phyloP scores from a whole-genome alignment of 2,888 invertebrate genomes.

The Phoronis australis region DNA sequence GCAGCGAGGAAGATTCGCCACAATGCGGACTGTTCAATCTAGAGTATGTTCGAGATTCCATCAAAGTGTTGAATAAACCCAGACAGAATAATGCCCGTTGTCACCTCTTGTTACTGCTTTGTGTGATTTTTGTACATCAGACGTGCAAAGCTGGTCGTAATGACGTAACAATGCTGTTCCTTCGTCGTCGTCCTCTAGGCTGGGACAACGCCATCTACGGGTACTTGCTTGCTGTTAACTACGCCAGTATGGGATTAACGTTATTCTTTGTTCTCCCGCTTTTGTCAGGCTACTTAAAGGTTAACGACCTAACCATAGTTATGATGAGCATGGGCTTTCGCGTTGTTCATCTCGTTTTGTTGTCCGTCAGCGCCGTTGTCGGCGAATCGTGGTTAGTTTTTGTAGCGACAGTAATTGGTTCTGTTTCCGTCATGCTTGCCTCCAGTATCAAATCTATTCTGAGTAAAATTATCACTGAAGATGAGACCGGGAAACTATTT shows the following conservation, averaged over 20 bases:
- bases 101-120: conserved; percentile 32
- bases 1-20: not conserved
- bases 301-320: conserved; percentile 38
- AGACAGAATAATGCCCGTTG: conserved; percentile 21
- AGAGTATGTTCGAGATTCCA: conserved; percentile 28
- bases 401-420: conserved; percentile 36
- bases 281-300: conserved; percentile 27
- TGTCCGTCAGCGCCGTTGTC: conserved; percentile 40
- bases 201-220: conserved; percentile 45
- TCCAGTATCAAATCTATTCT: conserved; percentile 42
- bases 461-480: conserved; percentile 42
- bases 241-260: conserved; percentile 45
- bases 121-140: conserved; percentile 33
- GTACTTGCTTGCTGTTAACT: conserved; percentile 46
- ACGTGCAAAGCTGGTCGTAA: conserved; percentile 47
- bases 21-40: conserved; percentile 14
- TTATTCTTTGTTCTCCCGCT: conserved; percentile 44
- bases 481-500: conserved; percentile 47
- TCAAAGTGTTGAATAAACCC: conserved; percentile 26
- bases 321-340: conserved; percentile 42
- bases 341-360: conserved; percentile 26
- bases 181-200: conserved; percentile 37
- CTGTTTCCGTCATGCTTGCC: conserved; percentile 42
- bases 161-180: conserved; percentile 46
- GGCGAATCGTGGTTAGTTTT: conserved; percentile 42